Base-by-base conservation (phyloP, 1,140 invertebrate species). In the Bursaphelenchus mucronatus region DNA sequence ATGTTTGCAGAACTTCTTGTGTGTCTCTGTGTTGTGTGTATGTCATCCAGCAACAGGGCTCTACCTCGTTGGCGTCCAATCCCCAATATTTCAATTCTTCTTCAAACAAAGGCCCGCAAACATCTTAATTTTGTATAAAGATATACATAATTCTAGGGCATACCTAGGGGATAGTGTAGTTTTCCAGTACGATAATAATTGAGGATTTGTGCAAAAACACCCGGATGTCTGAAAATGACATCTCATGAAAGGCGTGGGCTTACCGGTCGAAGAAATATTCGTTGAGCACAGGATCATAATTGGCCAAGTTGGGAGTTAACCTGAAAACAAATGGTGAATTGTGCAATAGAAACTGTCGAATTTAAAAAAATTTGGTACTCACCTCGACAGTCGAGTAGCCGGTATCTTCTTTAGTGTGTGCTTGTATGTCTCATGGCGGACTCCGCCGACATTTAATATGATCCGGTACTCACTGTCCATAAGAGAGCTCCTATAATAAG, bases 181-280 rank as follows among this genome's bases (percentile, higher is more conserved):
- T 76, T 71, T 17, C 75, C 94, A 39, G 92, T 96, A 75, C 94
- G 89, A 83, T 90, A 90, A 76, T 90, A 90, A 80, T 90, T 90
- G 54, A 90, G 84, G 90, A 90, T 87, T 82, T 89, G 92, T 53
- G 91, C 93, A 83, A 97, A 97, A 67, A 97, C 94, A 5, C 92
- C 93, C 0, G 94, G 94, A 85, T 97, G 94, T 69, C 94, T n/a
- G n/a, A n/a, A n/a, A n/a, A n/a, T n/a, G n/a, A n/a, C n/a, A n/a
- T n/a, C n/a, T n/a, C n/a, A n/a, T n/a, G n/a, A n/a, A n/a, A n/a
- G n/a, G n/a, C n/a, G n/a, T n/a, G n/a, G n/a, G n/a, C n/a, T n/a
- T n/a, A n/a, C n/a, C n/a, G 84, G 84, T 97, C 94, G 84, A 97
- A 97, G 87, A 97, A 97, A 86, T 96, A 76, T 66, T 97, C 94